Evolutionary conservation across 2,888 invertebrate genomes (phyloP).

Genomic region (Phasia obesa): DNA sequence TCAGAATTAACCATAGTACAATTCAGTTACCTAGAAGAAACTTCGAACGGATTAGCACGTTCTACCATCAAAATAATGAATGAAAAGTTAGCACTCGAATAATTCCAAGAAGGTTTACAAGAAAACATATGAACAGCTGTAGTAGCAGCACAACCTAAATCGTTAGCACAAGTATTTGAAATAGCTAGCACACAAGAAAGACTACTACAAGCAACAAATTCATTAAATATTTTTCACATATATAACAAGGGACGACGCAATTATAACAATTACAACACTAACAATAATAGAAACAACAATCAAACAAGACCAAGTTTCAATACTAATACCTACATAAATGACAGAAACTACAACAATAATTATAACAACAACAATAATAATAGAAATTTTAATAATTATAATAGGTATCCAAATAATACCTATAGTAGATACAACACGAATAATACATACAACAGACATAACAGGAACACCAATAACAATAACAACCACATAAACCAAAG

Average conservation of each 20-base stretch:
- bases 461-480: too few relatives aligned
- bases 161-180: not conserved
- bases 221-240: not conserved
- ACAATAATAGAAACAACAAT: not conserved
- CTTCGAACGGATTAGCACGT: too few relatives aligned
- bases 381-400: too few relatives aligned
- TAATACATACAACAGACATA: too few relatives aligned
- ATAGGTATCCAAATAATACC: too few relatives aligned
- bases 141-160: not conserved
- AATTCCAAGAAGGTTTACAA: conserved; percentile 1
- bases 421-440: too few relatives aligned
- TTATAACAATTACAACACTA: not conserved
- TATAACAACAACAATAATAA: not conserved
- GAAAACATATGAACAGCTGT: not conserved
- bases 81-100: not conserved
- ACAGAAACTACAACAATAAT: not conserved
- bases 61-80: too few relatives aligned
- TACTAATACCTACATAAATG: not conserved
- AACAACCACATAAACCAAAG: too few relatives aligned
- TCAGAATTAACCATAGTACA: not conserved
- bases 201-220: not conserved
- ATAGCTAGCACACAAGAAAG: not conserved
- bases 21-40: not conserved
- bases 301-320: not conserved
- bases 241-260: not conserved